Conservation (phyloP, 2,113 vertebrate genomes). For the Eptatretus burgeri region DNA sequence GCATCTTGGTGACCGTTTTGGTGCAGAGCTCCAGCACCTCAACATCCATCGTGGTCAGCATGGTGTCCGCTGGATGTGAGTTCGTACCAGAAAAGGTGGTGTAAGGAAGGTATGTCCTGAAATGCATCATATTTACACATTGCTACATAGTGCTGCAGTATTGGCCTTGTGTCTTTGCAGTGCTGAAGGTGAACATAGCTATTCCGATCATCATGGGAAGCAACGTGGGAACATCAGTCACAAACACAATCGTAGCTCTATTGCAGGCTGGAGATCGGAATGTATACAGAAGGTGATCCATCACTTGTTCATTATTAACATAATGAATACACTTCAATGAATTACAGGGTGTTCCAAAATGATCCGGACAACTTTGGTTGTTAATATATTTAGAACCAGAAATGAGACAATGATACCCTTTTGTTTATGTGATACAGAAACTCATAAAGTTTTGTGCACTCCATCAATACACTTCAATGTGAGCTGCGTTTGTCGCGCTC, state of each 20-base stretch:
- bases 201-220: conserved; percentile 1
- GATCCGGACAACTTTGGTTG: no score
- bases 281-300: background rate
- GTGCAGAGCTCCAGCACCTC: conserved; percentile 92
- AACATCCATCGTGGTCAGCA: conserved; percentile 78
- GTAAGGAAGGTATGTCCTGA: background rate
- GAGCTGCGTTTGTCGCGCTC: no score
- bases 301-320: background rate
- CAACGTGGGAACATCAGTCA: background rate
- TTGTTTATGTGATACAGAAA: no score
- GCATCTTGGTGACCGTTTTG: conserved; percentile 65
- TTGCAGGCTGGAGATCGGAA: background rate
- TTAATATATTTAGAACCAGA: no score
- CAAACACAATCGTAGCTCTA: background rate
- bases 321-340: no score
- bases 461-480: no score
- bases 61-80: conserved; percentile 77
- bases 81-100: conserved; percentile 7
- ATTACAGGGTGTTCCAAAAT: no score
- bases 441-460: no score
- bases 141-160: background rate
- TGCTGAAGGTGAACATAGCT: background rate
- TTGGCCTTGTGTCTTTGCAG: background rate
- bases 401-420: no score
- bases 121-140: background rate